These are phyloP conservation scores for Vipera ursinii DNA, from an alignment of 2,797 vertebrate species.

Conservation along the genomic window DNA sequence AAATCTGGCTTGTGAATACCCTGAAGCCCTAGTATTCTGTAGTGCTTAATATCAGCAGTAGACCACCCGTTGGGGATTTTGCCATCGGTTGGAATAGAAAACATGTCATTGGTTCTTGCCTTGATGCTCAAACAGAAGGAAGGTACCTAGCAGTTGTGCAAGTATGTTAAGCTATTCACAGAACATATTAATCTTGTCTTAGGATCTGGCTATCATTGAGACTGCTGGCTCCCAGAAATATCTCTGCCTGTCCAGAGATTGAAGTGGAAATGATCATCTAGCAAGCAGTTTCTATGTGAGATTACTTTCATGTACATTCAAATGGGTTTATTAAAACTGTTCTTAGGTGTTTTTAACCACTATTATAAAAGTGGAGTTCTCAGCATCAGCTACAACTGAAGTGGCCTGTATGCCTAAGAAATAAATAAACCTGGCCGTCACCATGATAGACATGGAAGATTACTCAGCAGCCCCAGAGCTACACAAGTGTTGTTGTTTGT, in stretches of 20 bases:
- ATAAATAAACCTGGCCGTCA: neutral
- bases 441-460: neutral
- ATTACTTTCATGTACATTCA: neutral
- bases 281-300: neutral
- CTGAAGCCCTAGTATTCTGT: neutral
- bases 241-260: neutral
- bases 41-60: neutral
- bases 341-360: neutral
- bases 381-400: neutral
- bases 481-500: neutral
- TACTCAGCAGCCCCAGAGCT: neutral
- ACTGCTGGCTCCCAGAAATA: neutral
- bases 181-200: neutral
- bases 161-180: neutral
- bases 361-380: neutral
- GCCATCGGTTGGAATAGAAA: neutral
- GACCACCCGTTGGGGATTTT: neutral
- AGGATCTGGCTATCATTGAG: neutral
- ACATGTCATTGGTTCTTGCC: neutral
- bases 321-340: neutral
- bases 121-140: neutral
- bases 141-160: neutral
- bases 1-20: neutral
- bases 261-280: neutral
- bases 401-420: neutral